phyloP scores from a whole-genome alignment of 2,113 vertebrate genomes.

The Lophotis ruficrista region DNA sequence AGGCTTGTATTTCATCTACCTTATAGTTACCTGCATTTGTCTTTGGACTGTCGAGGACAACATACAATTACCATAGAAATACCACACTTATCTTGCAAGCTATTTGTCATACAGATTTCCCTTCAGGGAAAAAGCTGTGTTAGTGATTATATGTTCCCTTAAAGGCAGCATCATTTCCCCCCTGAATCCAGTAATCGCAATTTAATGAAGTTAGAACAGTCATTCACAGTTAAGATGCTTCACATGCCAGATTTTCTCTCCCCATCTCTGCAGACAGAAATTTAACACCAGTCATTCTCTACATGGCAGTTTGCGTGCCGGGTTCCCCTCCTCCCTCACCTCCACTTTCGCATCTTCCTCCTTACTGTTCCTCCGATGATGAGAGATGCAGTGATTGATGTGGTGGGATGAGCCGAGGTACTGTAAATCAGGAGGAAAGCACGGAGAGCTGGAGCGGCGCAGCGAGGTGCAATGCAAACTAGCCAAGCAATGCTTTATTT shows the following conservation, averaged over 20 bases:
- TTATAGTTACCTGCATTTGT: neutral
- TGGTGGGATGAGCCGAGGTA: neutral
- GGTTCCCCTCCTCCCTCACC: neutral
- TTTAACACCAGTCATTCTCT: neutral
- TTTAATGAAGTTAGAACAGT: conserved; percentile 34
- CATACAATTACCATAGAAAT: conserved; percentile 30
- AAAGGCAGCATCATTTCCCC: neutral
- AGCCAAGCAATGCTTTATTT: neutral
- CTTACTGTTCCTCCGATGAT: neutral
- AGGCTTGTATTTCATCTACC: neutral
- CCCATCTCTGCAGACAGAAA: neutral
- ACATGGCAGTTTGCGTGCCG: neutral
- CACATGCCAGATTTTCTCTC: conserved; percentile 1
- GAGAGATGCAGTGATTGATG: neutral
- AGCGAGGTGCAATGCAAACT: neutral
- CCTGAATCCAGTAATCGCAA: conserved; percentile 2
- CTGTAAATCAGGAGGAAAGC: neutral
- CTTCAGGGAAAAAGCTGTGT: neutral
- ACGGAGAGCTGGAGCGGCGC: neutral
- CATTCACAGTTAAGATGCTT: neutral
- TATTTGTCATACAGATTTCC: conserved; percentile 6
- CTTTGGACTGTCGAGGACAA: neutral
- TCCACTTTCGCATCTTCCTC: neutral
- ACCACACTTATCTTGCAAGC: neutral
- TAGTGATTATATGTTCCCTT: conserved; percentile 10